Percentiles rank a stretch among this genome's conserved stretches.
Conservation (phyloP, 2,888 invertebrate genomes). For the Plusia festucae region DNA sequence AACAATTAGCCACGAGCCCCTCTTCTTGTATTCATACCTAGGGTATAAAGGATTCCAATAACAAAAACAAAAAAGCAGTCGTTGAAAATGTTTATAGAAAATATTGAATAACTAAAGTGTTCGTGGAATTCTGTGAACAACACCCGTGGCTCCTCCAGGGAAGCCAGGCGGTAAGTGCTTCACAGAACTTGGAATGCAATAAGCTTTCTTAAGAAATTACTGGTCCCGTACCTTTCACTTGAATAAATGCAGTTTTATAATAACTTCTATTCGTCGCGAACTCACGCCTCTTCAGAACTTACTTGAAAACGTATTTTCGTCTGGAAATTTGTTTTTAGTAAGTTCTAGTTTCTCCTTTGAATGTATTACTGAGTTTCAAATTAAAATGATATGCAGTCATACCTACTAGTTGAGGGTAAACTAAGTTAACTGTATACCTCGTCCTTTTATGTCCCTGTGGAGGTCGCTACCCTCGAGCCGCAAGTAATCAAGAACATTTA, state of each 20-base stretch:
- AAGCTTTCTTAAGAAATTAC: constrained; percentile 20
- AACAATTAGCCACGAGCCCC: no score
- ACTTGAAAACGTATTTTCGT: neutral
- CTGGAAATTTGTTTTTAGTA: constrained; percentile 4
- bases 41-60: no score
- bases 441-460: neutral
- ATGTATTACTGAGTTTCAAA: constrained; percentile 1
- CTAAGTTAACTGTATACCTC: neutral
- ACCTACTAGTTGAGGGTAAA: neutral
- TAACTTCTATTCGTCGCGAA: constrained; percentile 1
- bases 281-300: neutral
- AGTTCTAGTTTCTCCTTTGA: constrained; percentile 2
- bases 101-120: constrained; percentile 17
- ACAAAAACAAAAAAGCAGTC: neutral
- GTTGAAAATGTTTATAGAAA: constrained; percentile 1
- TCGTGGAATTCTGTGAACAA: constrained; percentile 16
- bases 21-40: neutral
- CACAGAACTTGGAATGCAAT: constrained; percentile 15
- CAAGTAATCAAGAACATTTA: neutral
- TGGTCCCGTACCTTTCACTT: neutral
- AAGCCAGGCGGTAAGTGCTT: constrained; percentile 21
- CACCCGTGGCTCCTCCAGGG: neutral
- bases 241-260: constrained; percentile 3
- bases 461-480: neutral
- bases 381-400: neutral